Base-by-base conservation (phyloP, 2,797 vertebrate genomes). In the Vultur gryphus region DNA sequence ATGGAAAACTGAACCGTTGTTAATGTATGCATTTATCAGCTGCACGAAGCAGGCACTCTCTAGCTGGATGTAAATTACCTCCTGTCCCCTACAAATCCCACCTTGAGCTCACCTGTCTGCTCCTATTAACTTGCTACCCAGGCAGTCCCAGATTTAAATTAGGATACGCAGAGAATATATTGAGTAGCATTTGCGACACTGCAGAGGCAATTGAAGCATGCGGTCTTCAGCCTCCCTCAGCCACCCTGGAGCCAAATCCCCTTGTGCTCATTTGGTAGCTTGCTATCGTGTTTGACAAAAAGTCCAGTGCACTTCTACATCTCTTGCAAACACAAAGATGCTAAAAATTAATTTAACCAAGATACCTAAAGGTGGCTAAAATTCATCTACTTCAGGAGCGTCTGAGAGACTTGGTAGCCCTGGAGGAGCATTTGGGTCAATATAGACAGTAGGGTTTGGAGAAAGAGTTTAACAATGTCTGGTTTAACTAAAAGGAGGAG, bases 111-210 rank as follows among this genome's bases (percentile, higher is more conserved):
- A 52, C 31, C 20, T 59, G 21, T 26, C 21, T 62, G 3, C 46
- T 86, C 77, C 86, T 59, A 23, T 28, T 82, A 41, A 66, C 41
- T 18, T 80, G 13, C 2, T 3, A 87, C 9, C 33, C 4, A 24
- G 25, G 16, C 23, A 44, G 16, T 84, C n/a, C 41, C 21, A 46
- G 48, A 41, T 84, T 52, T 59, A 31, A 65, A 52, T 62, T 19
- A 64, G 39, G 25, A 79, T 55, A 39, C 2, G 1, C 24, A 62
- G 64, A 44, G 55, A 82, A 25, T 66, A 14, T 37, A 51, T n/a
- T 0, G 0, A 75, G 49, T 1, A 1, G 19, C 31, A 5, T 44
- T 59, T 54, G 61, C 6, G 4, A 57, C 58, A 19, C 41, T 4
- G 2, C 15, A 70, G 48, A 51, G 9, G 8, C 33, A 75, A 28